phyloP scores from a whole-genome alignment of 1,140 invertebrate genomes.

The Sarcophaga bullata region DNA sequence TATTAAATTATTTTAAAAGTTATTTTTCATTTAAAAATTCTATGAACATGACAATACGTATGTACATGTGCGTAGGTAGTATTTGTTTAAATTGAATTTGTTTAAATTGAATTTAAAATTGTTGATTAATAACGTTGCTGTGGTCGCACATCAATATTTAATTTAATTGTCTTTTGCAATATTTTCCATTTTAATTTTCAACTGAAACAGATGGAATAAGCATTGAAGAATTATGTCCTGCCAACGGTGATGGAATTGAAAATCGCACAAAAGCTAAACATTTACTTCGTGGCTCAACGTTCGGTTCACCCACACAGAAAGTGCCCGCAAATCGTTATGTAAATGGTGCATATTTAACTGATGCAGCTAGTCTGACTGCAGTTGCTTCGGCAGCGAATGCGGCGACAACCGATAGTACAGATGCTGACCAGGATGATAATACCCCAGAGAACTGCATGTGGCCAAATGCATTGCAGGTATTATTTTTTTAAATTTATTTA shows the following conservation, averaged over 20 bases:
- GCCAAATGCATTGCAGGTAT: slow-evolving; percentile 63
- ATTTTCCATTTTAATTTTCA: slow-evolving; percentile 42
- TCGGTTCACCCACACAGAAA: slow-evolving; percentile 53
- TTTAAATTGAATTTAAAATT: too few relatives aligned
- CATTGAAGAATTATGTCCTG: slow-evolving; percentile 60
- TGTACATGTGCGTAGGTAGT: too few relatives aligned
- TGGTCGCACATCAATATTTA: neutral
- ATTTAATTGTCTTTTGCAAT: neutral
- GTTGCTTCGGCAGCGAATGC: slow-evolving; percentile 37
- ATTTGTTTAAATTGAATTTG: too few relatives aligned
- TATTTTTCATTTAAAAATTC: too few relatives aligned
- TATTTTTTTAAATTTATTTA: neutral
- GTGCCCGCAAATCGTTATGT: slow-evolving; percentile 52
- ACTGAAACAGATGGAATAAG: slow-evolving; percentile 56
- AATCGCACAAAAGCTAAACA: slow-evolving; percentile 57
- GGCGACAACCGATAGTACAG: slow-evolving; percentile 38
- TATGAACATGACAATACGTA: too few relatives aligned
- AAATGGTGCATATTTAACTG: slow-evolving; percentile 45
- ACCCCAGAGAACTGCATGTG: slow-evolving; percentile 61
- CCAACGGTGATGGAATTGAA: slow-evolving; percentile 45
- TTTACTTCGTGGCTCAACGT: slow-evolving; percentile 58
- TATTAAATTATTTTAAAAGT: too few relatives aligned
- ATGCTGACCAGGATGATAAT: slow-evolving; percentile 45
- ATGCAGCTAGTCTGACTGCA: slow-evolving; percentile 40
- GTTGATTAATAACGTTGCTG: too few relatives aligned